These are phyloP conservation scores for Macrosiphum euphorbiae DNA, from an alignment of 2,888 invertebrate species.

Conservation along the genomic window DNA sequence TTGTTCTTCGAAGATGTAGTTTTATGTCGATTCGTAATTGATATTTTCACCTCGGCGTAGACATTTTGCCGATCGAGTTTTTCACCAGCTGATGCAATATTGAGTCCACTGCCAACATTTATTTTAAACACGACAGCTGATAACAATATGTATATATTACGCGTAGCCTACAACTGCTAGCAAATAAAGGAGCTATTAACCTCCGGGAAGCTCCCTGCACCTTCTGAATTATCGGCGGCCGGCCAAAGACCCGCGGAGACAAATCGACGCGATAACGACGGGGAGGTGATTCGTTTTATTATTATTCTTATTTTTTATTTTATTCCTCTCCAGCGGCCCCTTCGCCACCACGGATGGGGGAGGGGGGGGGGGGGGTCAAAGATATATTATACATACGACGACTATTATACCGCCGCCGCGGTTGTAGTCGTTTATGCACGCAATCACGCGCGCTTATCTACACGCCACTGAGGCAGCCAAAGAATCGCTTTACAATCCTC, in stretches of 20 bases:
- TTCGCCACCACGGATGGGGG: background rate
- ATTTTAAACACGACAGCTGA: background rate
- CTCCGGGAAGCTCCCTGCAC: background rate
- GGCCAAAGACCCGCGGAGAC: background rate
- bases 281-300: constrained; percentile 30
- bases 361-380: constrained; percentile 15
- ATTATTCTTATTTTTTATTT: constrained; percentile 19
- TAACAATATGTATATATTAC: background rate
- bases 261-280: constrained; percentile 59
- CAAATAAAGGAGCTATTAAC: background rate
- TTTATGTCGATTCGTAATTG: background rate
- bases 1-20: no score
- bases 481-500: constrained; percentile 64
- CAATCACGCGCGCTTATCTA: constrained; percentile 45
- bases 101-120: background rate
- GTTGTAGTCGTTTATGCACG: constrained; percentile 53
- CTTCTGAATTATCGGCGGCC: background rate
- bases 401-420: background rate
- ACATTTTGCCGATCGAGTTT: background rate
- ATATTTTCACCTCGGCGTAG: background rate
- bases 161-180: background rate
- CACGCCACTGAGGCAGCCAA: constrained; percentile 16
- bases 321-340: background rate
- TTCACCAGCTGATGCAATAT: background rate
- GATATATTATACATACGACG: background rate